Percentiles rank a stretch among this genome's conserved stretches.
Evolutionary conservation across 2,113 vertebrate species (phyloP).

Genomic region (Melozone crissalis): DNA sequence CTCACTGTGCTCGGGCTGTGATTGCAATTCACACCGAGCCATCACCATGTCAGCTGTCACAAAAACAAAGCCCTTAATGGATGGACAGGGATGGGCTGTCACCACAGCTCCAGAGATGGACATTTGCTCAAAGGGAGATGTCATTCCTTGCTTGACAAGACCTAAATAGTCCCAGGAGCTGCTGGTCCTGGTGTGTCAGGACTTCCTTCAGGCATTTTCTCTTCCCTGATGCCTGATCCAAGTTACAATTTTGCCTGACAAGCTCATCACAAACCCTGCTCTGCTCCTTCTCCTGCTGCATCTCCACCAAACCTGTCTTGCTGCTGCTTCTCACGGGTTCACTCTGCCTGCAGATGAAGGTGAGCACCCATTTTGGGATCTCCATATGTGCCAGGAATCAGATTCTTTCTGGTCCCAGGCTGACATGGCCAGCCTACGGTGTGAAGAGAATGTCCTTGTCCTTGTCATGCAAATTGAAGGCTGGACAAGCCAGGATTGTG

Average conservation of each 20-base stretch:
- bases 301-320: not conserved
- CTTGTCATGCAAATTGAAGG: not conserved
- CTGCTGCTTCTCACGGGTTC: not conserved
- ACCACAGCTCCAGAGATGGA: not conserved
- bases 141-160: not conserved
- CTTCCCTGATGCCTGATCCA: not conserved
- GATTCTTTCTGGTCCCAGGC: not conserved
- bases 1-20: not conserved
- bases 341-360: not conserved
- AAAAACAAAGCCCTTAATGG: constrained; percentile 26
- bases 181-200: not conserved
- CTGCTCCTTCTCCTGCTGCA: not conserved
- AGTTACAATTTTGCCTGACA: not conserved
- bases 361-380: not conserved
- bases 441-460: not conserved
- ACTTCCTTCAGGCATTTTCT: not conserved
- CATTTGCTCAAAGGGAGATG: constrained; percentile 10
- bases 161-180: not conserved
- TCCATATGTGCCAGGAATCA: not conserved
- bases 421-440: not conserved
- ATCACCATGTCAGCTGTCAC: not conserved
- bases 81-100: not conserved
- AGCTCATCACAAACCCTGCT: not conserved
- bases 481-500: not conserved
- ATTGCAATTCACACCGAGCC: not conserved